Base-by-base conservation (phyloP, 2,113 vertebrate genomes). In the Hemichromis elongatus region DNA sequence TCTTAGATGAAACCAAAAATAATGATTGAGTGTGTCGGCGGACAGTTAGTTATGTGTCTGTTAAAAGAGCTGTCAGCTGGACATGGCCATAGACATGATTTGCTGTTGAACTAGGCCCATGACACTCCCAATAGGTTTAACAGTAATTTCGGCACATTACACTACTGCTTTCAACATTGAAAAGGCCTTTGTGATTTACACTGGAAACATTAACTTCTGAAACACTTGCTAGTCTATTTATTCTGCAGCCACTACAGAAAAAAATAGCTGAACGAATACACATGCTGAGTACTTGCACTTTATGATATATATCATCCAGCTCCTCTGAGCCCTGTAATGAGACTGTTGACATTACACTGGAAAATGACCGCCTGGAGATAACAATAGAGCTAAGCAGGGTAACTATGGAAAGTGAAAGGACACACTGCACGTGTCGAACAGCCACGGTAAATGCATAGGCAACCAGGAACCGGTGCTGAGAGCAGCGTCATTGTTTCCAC, bases 401-500 rank as follows among this genome's bases (percentile, higher is more conserved):
- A 81, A 92, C 86, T 79, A 85, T 92, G 89, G 91, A 88, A 89
- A 91, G 88, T 77, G 86, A 84, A 80, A 81, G 82, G 87, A 88
- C 73, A 66, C 73, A 18, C 79, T 42, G 82, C 93, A 89, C 82
- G 42, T 88, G 83, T 85, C 84, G 30, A 77, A 80, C 42, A 68
- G 87, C 77, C 56, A 53, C 47, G 85, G 73, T 83, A 54, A 89
- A 89, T 50, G 83, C 90, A 83, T 80, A 77, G 75, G 77, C 83
- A 85, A 82, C 73, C 86, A 82, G 82, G 87, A 90, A 81, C 68
- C 33, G 16, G 24, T 12, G 81, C 77, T 63, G 14, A 50, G 68
- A 78, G 70, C 90, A 21, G 82, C 26, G 82, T 95, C 93, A 93
- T 86, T 92, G 93, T 95, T 95, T 95, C 93, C 93, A 95, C 83